Evolutionary conservation across 2,888 invertebrate genomes (phyloP).

Genomic region (Xestia sexstrigata): DNA sequence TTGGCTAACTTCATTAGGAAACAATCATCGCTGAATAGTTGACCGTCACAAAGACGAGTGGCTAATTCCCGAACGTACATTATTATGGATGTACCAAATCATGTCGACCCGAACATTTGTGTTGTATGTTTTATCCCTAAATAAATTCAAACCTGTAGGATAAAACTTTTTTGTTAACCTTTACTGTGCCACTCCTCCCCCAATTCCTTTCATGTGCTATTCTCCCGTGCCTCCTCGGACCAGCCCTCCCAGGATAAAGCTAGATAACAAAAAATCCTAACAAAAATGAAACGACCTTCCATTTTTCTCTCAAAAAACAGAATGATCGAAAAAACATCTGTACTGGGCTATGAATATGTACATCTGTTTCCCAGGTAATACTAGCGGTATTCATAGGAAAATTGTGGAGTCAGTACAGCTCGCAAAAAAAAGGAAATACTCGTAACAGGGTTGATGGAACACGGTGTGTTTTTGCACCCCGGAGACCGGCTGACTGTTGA

Average conservation of each 20-base stretch:
- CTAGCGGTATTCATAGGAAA: slow-evolving; percentile 70
- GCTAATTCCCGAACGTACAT: not conserved
- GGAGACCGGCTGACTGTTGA: slow-evolving; percentile 73
- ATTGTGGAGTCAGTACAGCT: slow-evolving; percentile 69
- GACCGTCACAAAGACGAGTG: not conserved
- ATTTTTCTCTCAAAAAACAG: slow-evolving; percentile 21
- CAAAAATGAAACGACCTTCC: slow-evolving; percentile 12
- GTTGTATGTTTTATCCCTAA: not conserved
- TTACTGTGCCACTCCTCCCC: too few relatives aligned
- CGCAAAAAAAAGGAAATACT: slow-evolving; percentile 78
- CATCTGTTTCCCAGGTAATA: slow-evolving; percentile 68
- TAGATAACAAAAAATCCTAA: not conserved
- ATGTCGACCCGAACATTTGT: not conserved
- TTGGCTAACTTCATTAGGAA: not conserved
- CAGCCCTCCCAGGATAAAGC: not conserved
- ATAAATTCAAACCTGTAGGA: not conserved
- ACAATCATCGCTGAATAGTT: not conserved
- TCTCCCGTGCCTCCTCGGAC: too few relatives aligned
- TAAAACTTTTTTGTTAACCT: too few relatives aligned
- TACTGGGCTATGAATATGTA: slow-evolving; percentile 39
- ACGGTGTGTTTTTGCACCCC: slow-evolving; percentile 73
- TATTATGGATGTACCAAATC: not conserved
- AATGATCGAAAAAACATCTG: slow-evolving; percentile 20
- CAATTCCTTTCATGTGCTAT: too few relatives aligned
- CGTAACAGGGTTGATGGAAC: slow-evolving; percentile 78